Conservation (phyloP, 1,140 invertebrate species). For the Argopecten irradians region DNA sequence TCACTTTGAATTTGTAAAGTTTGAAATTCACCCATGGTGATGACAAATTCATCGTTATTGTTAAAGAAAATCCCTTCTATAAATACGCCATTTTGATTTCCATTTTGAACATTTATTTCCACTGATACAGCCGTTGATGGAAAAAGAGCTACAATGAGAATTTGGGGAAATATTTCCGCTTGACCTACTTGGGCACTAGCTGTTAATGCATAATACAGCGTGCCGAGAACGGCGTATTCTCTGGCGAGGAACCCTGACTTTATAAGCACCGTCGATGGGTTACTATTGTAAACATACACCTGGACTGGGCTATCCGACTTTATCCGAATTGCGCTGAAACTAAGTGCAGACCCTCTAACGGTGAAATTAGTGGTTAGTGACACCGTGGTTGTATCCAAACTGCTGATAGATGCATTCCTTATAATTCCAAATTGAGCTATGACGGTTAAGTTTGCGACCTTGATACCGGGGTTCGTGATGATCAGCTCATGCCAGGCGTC, state of each 20-base stretch:
- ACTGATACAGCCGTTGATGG: background rate
- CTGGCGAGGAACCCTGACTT: background rate
- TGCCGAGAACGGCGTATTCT: background rate
- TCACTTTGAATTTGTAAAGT: conserved; percentile 10
- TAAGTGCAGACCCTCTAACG: background rate
- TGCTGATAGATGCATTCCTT: background rate
- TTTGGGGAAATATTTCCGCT: background rate
- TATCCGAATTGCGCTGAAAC: background rate
- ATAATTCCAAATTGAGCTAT: background rate
- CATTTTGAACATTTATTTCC: background rate
- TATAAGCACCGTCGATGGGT: background rate
- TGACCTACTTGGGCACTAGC: background rate
- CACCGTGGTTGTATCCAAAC: background rate
- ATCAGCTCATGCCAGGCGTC: background rate
- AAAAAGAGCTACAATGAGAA: background rate
- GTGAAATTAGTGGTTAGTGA: background rate
- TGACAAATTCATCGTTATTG: background rate
- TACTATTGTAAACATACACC: background rate
- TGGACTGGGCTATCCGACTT: background rate
- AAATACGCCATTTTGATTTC: background rate
- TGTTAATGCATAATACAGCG: background rate
- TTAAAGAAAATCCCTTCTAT: background rate
- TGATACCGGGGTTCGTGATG: background rate
- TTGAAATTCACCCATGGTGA: background rate
- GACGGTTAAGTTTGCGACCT: background rate